phyloP scores from a whole-genome alignment of 2,113 vertebrate species.

The Dryoscopus gambensis region DNA sequence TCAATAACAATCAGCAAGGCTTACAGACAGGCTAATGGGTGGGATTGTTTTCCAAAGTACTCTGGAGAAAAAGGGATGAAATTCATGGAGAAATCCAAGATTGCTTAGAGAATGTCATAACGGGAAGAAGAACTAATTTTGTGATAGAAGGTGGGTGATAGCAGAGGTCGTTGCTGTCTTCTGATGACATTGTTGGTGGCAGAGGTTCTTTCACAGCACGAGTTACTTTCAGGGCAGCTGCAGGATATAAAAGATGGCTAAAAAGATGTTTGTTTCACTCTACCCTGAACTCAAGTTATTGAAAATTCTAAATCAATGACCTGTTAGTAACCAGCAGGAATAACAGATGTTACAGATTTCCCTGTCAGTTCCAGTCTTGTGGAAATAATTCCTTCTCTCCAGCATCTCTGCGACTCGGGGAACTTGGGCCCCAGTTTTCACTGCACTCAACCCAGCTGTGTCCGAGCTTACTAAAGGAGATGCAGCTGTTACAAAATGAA shows the following conservation, averaged over 20 bases:
- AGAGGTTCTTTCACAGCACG: not conserved
- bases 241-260: not conserved
- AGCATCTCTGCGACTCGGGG: fast-evolving
- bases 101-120: not conserved
- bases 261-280: not conserved
- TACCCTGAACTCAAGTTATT: not conserved
- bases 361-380: not conserved
- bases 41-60: not conserved
- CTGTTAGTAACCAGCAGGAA: not conserved
- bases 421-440: not conserved
- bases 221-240: not conserved
- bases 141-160: not conserved
- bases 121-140: not conserved
- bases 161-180: not conserved
- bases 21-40: not conserved
- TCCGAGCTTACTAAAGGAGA: not conserved
- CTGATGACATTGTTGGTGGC: not conserved
- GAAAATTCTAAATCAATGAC: not conserved
- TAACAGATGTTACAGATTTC: not conserved
- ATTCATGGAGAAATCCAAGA: not conserved
- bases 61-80: not conserved
- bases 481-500: not conserved
- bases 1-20: not conserved
- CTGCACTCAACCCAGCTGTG: not conserved
- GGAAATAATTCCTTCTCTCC: not conserved